Evolutionary conservation across 2,888 invertebrate species (phyloP), one percentile per base, ranked within the genome.

Genomic region (Diadromus collaris): DNA sequence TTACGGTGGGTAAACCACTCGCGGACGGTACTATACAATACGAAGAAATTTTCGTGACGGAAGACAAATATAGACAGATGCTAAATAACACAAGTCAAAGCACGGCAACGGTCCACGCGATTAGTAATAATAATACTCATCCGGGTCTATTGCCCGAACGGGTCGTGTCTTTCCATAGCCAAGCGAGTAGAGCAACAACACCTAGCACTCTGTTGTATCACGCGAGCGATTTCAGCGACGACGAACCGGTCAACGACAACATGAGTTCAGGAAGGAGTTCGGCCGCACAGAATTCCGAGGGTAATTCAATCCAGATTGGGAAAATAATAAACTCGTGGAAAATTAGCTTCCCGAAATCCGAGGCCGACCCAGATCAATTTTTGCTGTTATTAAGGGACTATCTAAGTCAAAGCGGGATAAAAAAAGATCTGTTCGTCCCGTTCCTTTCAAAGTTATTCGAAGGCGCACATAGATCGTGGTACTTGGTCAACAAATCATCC

Each of bases 341-440:
- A 48, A 65, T 74, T 32, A 58, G 54, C 9, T 74, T 48, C 19
- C 74, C 74, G 13, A 51, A 67, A 58, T 60, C 74, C 19, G 74
- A 68, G 29, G n/a, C 29, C 13, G 68, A 74, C 19, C 67, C 74
- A 21, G 74, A 74, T 16, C 65, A 76, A 41, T 70, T 76, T 56
- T 19, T 76, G 9, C 44, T 70, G 3, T n/a, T 70, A 7, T 21
- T 76, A 16, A 63, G 51, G 24, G 70, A 76, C 16, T 51, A 54
- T 24, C 41, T 74, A 27, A 19, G 44, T 19, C 44, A 24, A 21
- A 74, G 74, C 27, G 58, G 60, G 16, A 65, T 74, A 9, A 27
- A 32, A 1, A 74, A 65, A 48, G 65, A 74, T n/a, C 44, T 60
- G 4, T 74, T 74, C 19, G 48, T 74, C 13, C 74, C 74, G 13